These are phyloP conservation scores for Equus przewalskii DNA, from an alignment of 2,113 vertebrate genomes.

Conservation along the genomic window DNA sequence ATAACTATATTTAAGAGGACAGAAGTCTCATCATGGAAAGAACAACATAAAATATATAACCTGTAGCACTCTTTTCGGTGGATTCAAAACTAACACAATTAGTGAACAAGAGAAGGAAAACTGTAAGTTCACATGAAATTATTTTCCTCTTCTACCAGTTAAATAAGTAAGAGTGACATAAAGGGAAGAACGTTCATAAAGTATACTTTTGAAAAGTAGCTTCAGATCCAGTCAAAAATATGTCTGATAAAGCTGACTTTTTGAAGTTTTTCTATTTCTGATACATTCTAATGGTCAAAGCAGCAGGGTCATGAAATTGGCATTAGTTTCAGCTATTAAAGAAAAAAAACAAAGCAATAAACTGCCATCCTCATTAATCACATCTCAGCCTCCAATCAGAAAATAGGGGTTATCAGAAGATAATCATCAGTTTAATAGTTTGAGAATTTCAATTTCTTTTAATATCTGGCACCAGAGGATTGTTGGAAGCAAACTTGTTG, in stretches of 20 bases:
- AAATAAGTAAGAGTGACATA: background rate
- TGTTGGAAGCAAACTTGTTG: background rate
- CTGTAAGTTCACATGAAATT: background rate
- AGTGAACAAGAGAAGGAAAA: background rate
- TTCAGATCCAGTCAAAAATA: background rate
- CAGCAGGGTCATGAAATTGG: background rate
- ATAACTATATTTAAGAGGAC: background rate
- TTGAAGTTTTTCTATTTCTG: slow-evolving; percentile 10
- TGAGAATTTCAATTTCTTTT: slow-evolving; percentile 46
- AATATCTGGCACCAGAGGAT: background rate
- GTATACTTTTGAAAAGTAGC: background rate
- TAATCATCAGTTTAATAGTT: slow-evolving; percentile 18
- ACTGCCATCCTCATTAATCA: slow-evolving; percentile 20
- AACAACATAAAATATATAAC: background rate
- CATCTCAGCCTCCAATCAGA: background rate
- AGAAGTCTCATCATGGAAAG: background rate
- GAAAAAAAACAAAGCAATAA: background rate
- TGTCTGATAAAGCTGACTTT: background rate
- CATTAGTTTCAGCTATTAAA: slow-evolving; percentile 36
- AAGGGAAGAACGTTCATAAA: background rate
- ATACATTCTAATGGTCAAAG: slow-evolving; percentile 32
- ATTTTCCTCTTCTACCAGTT: background rate
- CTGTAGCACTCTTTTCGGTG: background rate
- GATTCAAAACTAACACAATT: background rate
- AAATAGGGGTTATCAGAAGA: slow-evolving; percentile 16